phyloP scores from a whole-genome alignment of 2,888 invertebrate genomes.

The Tachina fera region DNA sequence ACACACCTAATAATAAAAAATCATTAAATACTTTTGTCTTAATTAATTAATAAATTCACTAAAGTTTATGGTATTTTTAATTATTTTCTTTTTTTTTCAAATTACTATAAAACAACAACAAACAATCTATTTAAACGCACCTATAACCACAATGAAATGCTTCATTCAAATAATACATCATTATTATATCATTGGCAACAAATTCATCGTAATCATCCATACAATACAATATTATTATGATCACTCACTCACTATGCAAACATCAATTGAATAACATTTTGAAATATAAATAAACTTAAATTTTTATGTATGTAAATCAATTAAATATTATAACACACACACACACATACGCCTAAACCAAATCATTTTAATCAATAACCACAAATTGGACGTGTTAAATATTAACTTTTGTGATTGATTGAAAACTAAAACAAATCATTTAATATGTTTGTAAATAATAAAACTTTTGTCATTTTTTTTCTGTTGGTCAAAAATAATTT shows the following conservation, averaged over 20 bases:
- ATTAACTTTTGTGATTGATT: constrained; percentile 15
- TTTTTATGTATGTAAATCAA: neutral
- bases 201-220: constrained; percentile 15
- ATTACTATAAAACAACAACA: constrained; percentile 43
- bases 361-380: constrained; percentile 18
- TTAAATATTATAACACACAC: constrained; percentile 34
- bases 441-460: constrained; percentile 47
- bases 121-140: constrained; percentile 55
- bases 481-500: constrained; percentile 30
- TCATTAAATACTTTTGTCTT: constrained; percentile 23
- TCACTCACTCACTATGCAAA: constrained; percentile 16
- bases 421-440: neutral
- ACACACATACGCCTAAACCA: neutral
- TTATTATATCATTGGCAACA: constrained; percentile 8
- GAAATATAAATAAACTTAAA: neutral
- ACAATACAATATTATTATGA: constrained; percentile 2
- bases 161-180: constrained; percentile 31
- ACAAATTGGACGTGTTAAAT: constrained; percentile 35
- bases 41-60: constrained; percentile 23
- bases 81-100: constrained; percentile 51
- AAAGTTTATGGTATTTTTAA: constrained; percentile 51
- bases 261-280: constrained; percentile 25
- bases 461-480: constrained; percentile 50
- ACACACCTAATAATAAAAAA: constrained; percentile 12
- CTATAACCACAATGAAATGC: constrained; percentile 18